phyloP scores from a whole-genome alignment of 2,888 invertebrate species.

The Onchidella celtica region DNA sequence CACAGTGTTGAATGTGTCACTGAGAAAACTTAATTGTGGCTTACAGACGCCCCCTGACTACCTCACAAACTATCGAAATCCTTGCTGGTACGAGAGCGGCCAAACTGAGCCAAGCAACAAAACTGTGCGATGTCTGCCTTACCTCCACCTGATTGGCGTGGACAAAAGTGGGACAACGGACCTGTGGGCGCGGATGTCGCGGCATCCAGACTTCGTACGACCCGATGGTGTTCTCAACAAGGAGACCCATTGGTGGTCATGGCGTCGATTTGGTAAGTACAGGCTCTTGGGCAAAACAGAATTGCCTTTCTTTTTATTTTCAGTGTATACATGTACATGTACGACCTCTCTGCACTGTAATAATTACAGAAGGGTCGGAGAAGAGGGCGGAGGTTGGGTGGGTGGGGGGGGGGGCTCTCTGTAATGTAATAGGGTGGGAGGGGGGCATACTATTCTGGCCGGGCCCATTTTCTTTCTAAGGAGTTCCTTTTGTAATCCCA shows the following conservation, averaged over 20 bases:
- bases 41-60: slow-evolving; percentile 49
- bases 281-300: neutral
- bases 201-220: slow-evolving; percentile 51
- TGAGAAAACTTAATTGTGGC: too few species aligned
- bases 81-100: slow-evolving; percentile 54
- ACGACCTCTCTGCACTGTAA: too few species aligned
- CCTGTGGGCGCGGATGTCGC: slow-evolving; percentile 53
- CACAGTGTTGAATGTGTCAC: too few species aligned
- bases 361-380: neutral
- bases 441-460: too few species aligned
- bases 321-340: neutral
- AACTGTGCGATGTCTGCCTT: slow-evolving; percentile 56
- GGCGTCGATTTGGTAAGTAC: slow-evolving; percentile 57
- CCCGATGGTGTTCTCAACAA: slow-evolving; percentile 52
- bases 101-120: neutral
- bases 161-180: slow-evolving; percentile 61
- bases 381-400: neutral
- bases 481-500: too few species aligned
- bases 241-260: slow-evolving; percentile 62
- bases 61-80: slow-evolving; percentile 56
- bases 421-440: too few species aligned
- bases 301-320: neutral
- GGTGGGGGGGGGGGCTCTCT: too few species aligned
- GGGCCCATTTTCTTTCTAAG: too few species aligned
- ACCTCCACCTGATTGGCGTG: slow-evolving; percentile 59